These are phyloP conservation scores for Cyphomyrus plagiostoma DNA, from an alignment of 2,113 vertebrate genomes.

Conservation along the genomic window DNA sequence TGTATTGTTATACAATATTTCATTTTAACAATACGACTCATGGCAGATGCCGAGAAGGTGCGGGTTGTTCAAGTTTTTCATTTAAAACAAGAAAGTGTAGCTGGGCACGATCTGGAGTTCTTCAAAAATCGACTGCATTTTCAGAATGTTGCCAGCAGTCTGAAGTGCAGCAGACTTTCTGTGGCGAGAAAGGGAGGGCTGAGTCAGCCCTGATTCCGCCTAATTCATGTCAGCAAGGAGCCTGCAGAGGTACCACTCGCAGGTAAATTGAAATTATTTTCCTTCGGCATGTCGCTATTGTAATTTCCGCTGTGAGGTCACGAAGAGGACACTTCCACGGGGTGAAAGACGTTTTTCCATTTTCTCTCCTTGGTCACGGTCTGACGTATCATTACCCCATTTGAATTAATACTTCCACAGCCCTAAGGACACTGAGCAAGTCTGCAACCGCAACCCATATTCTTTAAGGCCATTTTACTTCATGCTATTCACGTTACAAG, in stretches of 20 bases:
- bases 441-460: not conserved
- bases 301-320: constrained; percentile 58
- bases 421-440: constrained; percentile 3
- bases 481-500: constrained; percentile 11
- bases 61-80: not conserved
- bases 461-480: constrained; percentile 4
- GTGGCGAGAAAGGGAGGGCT: not conserved
- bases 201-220: not conserved
- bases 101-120: not conserved
- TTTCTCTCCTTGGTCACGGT: constrained; percentile 54
- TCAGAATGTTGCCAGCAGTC: not conserved
- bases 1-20: not conserved
- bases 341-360: constrained; percentile 59
- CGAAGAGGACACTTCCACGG: constrained; percentile 56
- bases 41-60: not conserved
- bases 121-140: not conserved
- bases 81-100: not conserved
- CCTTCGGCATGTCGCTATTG: constrained; percentile 46
- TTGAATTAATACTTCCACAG: constrained; percentile 46
- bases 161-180: not conserved
- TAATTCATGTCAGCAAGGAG: not conserved
- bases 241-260: constrained; percentile 43
- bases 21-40: not conserved
- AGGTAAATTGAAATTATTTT: constrained; percentile 60
- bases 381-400: constrained; percentile 59